Conservation (phyloP, 2,113 vertebrate species). For the Lepus americanus region DNA sequence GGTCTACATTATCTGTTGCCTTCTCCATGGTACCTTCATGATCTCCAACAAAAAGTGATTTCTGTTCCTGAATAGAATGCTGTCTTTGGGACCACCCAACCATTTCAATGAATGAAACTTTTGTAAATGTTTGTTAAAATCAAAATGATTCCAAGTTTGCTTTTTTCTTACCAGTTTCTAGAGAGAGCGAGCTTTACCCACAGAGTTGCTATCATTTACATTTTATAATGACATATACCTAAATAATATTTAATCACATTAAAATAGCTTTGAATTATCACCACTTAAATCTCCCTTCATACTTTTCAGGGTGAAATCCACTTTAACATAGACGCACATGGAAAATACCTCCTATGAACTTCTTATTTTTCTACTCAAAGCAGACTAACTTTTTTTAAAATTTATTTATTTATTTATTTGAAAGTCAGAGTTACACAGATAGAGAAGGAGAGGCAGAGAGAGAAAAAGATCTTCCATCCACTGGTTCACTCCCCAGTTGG, state of each 20-base stretch:
- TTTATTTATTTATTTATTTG: too few species aligned
- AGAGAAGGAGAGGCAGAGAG: too few species aligned
- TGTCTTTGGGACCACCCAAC: neutral
- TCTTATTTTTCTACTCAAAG: slow-evolving; percentile 37
- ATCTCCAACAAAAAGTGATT: neutral
- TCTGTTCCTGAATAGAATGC: neutral
- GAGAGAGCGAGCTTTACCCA: neutral
- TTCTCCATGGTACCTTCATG: neutral
- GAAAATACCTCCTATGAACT: slow-evolving; percentile 17
- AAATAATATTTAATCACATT: slow-evolving; percentile 33
- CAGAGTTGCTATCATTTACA: slow-evolving; percentile 15
- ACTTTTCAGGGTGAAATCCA: neutral
- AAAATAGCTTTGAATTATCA: slow-evolving; percentile 60
- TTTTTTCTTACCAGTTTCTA: slow-evolving; percentile 56
- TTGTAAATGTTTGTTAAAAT: slow-evolving; percentile 46
- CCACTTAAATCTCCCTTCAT: slow-evolving; percentile 9
- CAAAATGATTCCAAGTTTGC: slow-evolving; percentile 20
- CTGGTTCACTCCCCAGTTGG: too few species aligned
- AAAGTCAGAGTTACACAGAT: too few species aligned
- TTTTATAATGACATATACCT: slow-evolving; percentile 22
- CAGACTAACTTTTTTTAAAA: neutral
- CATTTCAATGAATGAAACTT: neutral
- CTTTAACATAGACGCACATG: slow-evolving; percentile 26
- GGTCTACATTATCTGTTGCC: neutral
- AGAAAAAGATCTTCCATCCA: too few species aligned